Evolutionary conservation across 2,113 vertebrate genomes (phyloP), one percentile per base, ranked within the genome.

Genomic region (Pteruthius melanotis): DNA sequence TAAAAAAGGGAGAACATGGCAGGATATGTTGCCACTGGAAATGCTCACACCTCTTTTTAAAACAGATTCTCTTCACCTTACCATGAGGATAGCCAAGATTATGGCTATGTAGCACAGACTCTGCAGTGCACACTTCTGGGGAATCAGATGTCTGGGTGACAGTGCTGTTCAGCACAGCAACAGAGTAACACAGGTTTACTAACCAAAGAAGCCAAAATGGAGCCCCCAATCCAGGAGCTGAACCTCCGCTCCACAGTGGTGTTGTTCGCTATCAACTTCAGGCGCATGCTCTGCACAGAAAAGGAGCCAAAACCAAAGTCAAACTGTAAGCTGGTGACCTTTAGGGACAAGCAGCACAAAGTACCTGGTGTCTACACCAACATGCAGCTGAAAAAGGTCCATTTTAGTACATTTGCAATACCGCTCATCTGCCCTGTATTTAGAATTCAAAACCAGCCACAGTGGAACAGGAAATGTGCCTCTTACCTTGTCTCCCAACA

Each of bases 181-280:
- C 13, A 11, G 3, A 37, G 30, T 13, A 56, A 27, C 10, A 13
- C 11, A 50, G 12, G 21, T 90, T 75, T 95, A 97, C 99, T 98
- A 93, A 99, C 99, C 96, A 99, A 95, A 86, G 99, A 99, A n/a
- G 99, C 99, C 93, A 99, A 97, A 97, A 99, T 99, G 6, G 99
- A 99, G 33, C 99, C 99, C 66, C 99, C 99, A 50, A 99, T 99
- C 99, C 99, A 99, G 0, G 99, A 99, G 87, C 99, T 99, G 97
- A 99, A 99, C 82, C 99, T 98, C 47, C 99, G 98, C 94, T 99
- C 99, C 95, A 99, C 99, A 2, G 99, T 99, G 3, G 99, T 99
- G 96, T 99, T 99, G 97, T 99, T 99, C 4, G 99, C 99, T 81
- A 99, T 99, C 97, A 99, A 88, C 96, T 99, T 99, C 97, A 99